Conservation (phyloP, 2,113 vertebrate genomes). For the Tauraco erythrolophus region DNA sequence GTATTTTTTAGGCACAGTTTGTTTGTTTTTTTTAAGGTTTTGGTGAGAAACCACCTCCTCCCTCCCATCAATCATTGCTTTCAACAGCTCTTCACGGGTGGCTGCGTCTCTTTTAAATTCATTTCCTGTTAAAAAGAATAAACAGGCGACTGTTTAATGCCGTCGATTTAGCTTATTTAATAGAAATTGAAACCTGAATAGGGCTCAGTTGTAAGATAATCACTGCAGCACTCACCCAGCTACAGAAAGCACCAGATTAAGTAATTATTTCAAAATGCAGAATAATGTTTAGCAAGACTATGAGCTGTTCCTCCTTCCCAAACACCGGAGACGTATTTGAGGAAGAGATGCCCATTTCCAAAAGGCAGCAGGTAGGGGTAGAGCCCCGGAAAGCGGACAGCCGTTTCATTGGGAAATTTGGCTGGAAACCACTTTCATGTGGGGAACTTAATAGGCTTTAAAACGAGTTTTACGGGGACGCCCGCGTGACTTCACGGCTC, state of each 20-base stretch:
- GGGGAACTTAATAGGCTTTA: slow-evolving; percentile 42
- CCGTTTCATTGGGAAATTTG: slow-evolving; percentile 22
- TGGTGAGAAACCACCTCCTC: slow-evolving; percentile 73
- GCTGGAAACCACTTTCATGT: slow-evolving; percentile 46
- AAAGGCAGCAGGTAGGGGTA: neutral
- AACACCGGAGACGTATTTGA: neutral
- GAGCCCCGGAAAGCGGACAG: neutral
- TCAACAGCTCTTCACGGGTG: slow-evolving; percentile 76
- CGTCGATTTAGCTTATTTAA: slow-evolving; percentile 71
- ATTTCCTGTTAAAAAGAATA: slow-evolving; percentile 80
- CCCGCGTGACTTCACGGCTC: neutral
- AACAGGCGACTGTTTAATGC: slow-evolving; percentile 75
- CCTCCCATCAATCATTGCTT: slow-evolving; percentile 71
- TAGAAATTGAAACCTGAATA: slow-evolving; percentile 65
- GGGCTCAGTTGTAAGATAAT: slow-evolving; percentile 58
- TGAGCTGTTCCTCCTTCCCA: neutral
- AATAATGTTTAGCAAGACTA: neutral
- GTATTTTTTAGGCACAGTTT: slow-evolving; percentile 36
- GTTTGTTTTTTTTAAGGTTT: slow-evolving; percentile 70
- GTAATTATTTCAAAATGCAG: neutral
- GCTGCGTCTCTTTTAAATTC: slow-evolving; percentile 77
- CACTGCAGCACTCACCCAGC: neutral
- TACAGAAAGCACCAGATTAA: neutral
- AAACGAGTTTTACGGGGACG: slow-evolving; percentile 30
- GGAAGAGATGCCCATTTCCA: neutral